These are phyloP conservation scores for Muscina levida DNA, from an alignment of 2,888 invertebrate genomes.

Conservation along the genomic window DNA sequence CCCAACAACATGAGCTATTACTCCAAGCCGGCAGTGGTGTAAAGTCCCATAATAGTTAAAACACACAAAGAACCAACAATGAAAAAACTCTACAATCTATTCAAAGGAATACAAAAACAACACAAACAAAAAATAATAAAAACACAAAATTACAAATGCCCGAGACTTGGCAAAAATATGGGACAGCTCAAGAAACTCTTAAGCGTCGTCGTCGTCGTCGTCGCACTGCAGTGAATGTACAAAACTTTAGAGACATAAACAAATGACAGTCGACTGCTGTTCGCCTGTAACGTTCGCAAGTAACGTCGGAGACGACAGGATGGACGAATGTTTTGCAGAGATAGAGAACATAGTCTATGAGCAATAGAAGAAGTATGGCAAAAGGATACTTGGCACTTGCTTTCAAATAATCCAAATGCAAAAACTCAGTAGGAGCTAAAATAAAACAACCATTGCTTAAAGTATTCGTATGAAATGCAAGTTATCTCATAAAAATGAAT, in stretches of 20 bases:
- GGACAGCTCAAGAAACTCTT: conserved; percentile 49
- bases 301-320: too few relatives aligned
- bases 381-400: too few relatives aligned
- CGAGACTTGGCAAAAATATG: conserved; percentile 8
- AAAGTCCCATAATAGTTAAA: conserved; percentile 11
- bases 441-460: too few relatives aligned
- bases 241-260: conserved; percentile 15
- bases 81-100: background rate
- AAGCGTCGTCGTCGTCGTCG: conserved; percentile 15
- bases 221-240: conserved; percentile 52
- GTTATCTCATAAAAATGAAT: too few relatives aligned
- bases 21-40: background rate
- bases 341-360: too few relatives aligned
- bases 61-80: conserved; percentile 27
- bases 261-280: background rate
- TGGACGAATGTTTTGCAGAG: too few relatives aligned
- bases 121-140: background rate
- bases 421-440: too few relatives aligned
- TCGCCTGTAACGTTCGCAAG: too few relatives aligned
- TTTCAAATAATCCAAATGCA: too few relatives aligned
- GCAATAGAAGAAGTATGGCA: too few relatives aligned
- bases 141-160: too few relatives aligned
- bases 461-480: too few relatives aligned
- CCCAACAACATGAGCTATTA: background rate
- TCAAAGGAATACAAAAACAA: conserved; percentile 20